These are phyloP conservation scores for Rhinolophus ferrumequinum DNA, from an alignment of 2,113 vertebrate genomes.

Conservation along the genomic window DNA sequence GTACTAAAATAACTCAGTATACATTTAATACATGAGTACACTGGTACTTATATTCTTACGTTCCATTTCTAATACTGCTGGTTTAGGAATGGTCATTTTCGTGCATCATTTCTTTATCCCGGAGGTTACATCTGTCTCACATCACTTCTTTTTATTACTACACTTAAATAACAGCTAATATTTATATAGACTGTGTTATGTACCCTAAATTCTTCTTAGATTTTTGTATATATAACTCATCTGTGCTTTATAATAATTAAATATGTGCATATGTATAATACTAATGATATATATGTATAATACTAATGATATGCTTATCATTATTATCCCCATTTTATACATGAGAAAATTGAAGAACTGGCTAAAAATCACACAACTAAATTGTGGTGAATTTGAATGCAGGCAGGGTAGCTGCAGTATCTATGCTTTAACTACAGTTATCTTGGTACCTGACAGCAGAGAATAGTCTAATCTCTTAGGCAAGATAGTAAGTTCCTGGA, in stretches of 20 bases:
- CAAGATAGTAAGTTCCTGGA: background rate
- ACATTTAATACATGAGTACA: background rate
- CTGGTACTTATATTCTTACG: background rate
- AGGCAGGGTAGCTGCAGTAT: too few relatives aligned
- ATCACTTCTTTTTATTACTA: background rate
- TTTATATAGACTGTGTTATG: background rate
- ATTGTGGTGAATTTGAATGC: background rate
- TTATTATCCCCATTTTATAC: background rate
- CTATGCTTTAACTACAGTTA: background rate
- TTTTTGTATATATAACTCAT: background rate
- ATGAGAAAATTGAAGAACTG: background rate
- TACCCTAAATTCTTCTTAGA: background rate
- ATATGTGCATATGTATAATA: background rate
- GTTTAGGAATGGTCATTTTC: background rate
- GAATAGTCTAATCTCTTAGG: background rate
- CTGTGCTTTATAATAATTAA: background rate
- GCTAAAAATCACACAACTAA: background rate
- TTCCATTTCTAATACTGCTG: background rate
- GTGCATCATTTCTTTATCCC: background rate
- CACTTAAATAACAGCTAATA: background rate
- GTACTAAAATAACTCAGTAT: background rate
- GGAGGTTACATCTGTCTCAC: background rate
- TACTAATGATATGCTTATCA: background rate
- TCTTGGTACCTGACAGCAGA: background rate
- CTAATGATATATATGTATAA: too few relatives aligned